Conservation (phyloP, 2,113 vertebrate genomes). For the Siniperca chuatsi region DNA sequence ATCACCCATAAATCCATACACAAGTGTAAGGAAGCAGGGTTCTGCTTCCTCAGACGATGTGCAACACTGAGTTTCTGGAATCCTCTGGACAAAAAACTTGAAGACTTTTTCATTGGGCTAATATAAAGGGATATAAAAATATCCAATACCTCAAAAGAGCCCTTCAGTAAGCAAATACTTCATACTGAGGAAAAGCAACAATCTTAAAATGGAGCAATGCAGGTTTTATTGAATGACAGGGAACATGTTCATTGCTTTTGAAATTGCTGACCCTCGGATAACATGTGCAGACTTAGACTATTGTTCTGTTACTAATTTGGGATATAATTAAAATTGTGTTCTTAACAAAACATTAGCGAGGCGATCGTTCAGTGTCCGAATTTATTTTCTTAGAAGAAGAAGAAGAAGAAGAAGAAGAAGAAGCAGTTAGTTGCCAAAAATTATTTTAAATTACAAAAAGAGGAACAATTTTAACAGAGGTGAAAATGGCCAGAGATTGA, state of each 20-base stretch:
- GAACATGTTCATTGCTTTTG: conserved; percentile 34
- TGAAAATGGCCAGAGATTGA: background rate
- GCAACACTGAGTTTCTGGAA: conserved; percentile 60
- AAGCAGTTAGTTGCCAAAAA: background rate
- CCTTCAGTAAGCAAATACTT: conserved; percentile 64
- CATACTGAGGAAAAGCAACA: conserved; percentile 39
- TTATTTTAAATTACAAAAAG: background rate
- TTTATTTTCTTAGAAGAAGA: background rate
- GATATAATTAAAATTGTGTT: conserved; percentile 2
- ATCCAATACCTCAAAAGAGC: conserved; percentile 67
- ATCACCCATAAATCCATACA: conserved; percentile 75
- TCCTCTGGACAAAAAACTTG: conserved; percentile 42
- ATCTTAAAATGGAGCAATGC: conserved; percentile 50
- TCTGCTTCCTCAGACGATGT: conserved; percentile 51
- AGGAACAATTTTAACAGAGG: background rate
- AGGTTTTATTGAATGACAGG: conserved; percentile 42
- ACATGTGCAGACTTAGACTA: background rate
- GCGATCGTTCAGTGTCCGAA: background rate
- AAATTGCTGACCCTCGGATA: conserved; percentile 51
- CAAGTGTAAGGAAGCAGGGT: conserved; percentile 41
- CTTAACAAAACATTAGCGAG: background rate
- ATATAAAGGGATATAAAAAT: conserved; percentile 71
- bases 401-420: too few relatives aligned
- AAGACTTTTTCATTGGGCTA: conserved; percentile 65
- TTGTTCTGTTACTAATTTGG: conserved; percentile 15